phyloP scores from a whole-genome alignment of 2,888 invertebrate species.

The Ashinkailepas kermadecensis region DNA sequence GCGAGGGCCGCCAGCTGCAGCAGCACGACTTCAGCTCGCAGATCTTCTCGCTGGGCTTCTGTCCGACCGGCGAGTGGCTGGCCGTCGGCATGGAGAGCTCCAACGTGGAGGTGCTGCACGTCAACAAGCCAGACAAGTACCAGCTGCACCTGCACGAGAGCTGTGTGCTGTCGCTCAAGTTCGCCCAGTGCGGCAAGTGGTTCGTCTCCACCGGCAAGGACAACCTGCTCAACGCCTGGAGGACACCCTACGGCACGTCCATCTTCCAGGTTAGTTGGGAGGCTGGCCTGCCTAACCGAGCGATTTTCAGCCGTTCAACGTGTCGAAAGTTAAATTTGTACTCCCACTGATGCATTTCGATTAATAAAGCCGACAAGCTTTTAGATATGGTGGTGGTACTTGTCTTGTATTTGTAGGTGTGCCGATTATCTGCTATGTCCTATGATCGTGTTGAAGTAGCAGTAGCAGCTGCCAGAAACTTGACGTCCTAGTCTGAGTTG shows the following conservation, averaged over 20 bases:
- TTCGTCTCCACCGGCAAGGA: slow-evolving; percentile 93
- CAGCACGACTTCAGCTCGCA: slow-evolving; percentile 51
- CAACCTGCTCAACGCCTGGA: slow-evolving; percentile 87
- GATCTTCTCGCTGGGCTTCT: slow-evolving; percentile 54
- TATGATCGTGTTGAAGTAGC: too few relatives aligned
- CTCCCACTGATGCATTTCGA: too few relatives aligned
- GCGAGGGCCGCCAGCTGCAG: slow-evolving; percentile 49
- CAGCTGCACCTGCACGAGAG: slow-evolving; percentile 92
- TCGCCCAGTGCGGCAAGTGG: slow-evolving; percentile 92
- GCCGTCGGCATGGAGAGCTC: slow-evolving; percentile 56
- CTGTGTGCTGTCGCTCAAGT: slow-evolving; percentile 87
- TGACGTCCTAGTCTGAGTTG: too few relatives aligned
- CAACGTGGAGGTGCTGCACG: slow-evolving; percentile 74
- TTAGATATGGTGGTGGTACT: too few relatives aligned
- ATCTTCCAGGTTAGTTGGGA: slow-evolving; percentile 70
- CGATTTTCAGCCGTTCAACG: too few relatives aligned
- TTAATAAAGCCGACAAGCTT: too few relatives aligned
- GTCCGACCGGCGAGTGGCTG: slow-evolving; percentile 53
- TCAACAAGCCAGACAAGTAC: slow-evolving; percentile 86
- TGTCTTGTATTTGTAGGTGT: too few relatives aligned
- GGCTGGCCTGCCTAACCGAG: too few relatives aligned
- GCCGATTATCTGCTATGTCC: too few relatives aligned
- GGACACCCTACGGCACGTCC: slow-evolving; percentile 88
- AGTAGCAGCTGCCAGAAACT: too few relatives aligned
- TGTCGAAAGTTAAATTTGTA: too few relatives aligned